Evolutionary conservation across 2,113 vertebrate species (phyloP).

Genomic region (Plestiodon gilberti): DNA sequence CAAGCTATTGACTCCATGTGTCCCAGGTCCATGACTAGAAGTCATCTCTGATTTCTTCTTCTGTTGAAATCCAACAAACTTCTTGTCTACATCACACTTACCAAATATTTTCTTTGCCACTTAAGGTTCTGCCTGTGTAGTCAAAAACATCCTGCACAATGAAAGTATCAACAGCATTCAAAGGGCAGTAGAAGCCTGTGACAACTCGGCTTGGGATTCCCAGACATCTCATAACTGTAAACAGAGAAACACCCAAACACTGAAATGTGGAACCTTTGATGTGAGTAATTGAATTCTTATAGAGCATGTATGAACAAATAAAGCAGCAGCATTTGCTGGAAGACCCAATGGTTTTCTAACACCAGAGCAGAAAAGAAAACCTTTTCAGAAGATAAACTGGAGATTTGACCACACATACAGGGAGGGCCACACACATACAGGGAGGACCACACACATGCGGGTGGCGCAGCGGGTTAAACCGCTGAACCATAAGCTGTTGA

Average conservation of each 20-base stretch:
- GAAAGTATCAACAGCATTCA: slow-evolving; percentile 50
- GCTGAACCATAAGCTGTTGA: too few relatives aligned
- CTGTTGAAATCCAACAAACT: background rate
- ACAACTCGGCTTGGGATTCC: slow-evolving; percentile 66
- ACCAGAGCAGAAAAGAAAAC: background rate
- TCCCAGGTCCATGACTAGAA: background rate
- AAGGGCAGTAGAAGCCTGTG: slow-evolving; percentile 59
- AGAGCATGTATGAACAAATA: background rate
- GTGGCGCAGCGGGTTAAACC: too few relatives aligned
- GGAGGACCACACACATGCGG: too few relatives aligned
- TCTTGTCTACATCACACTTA: slow-evolving; percentile 21
- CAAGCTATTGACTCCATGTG: background rate
- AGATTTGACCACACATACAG: too few relatives aligned
- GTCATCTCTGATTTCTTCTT: background rate
- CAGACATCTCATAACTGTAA: slow-evolving; percentile 58
- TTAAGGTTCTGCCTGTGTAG: slow-evolving; percentile 51
- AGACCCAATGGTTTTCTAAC: background rate
- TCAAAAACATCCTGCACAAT: slow-evolving; percentile 62
- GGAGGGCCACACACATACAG: too few relatives aligned
- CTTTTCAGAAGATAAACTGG: too few relatives aligned
- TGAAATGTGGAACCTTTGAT: background rate
- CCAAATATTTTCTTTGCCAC: slow-evolving; percentile 66
- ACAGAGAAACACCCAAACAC: background rate
- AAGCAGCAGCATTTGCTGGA: background rate
- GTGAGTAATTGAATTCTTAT: too few relatives aligned